Base-by-base conservation (phyloP, 2,888 invertebrate genomes). In the Drosophila rellima region DNA sequence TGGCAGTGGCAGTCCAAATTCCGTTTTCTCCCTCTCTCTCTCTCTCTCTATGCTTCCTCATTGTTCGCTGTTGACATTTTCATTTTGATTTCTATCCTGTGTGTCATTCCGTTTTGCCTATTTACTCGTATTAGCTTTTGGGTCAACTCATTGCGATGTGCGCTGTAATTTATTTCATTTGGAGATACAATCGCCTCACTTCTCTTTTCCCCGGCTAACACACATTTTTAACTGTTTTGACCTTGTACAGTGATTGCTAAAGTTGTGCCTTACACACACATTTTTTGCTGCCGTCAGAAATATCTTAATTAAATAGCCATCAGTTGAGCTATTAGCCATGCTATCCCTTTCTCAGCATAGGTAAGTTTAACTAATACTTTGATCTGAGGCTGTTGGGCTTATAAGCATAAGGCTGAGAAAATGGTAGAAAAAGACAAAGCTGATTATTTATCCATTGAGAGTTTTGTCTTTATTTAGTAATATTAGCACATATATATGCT, bases 151-250 rank as follows among this genome's bases (percentile, higher is more conserved):
- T 59, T 79, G 79, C 88, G 83, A 77, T 83, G 65, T 70, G 70
- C 72, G 56, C 59, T 63, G 78, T 76, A 80, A 80, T 89, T 86
- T 85, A 82, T 88, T 89, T 88, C 68, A 70, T 76, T 86, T 74
- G 56, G 48, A 78, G 89, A 86, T 86, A 45, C 66, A 78, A 86
- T 86, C 88, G 55, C 37, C 5, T 57, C 51, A 65, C 66, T 79
- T 79, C 56, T 48, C 42, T 54, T 40, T 42, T 13, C n/a, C 29
- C 31, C 29, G 10, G 3, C 26, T 29, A 17, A 17, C 18, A 39
- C 70, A 69, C 64, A 78, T 55, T 74, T 84, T 79, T 77, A 78
- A 82, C 80, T 60, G 71, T 61, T 18, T 20, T 80, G 77, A 81
- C 84, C 88, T 87, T 85, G 88, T 18, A 10, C 50, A 47, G 15